Base-by-base conservation (phyloP, 2,797 vertebrate species). In the Rhinogobio ventralis region DNA sequence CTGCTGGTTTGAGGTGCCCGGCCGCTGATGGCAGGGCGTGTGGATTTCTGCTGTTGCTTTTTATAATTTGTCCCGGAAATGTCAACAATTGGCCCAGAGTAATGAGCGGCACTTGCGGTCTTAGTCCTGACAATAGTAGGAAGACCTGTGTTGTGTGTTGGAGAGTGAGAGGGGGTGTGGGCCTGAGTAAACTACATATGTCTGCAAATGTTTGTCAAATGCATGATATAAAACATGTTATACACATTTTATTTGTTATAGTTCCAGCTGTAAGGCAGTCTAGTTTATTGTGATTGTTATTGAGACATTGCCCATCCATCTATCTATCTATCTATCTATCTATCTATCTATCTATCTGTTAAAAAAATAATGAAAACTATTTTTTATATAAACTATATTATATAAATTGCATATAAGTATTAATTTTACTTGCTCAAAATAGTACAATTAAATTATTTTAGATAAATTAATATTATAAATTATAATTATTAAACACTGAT, bases 61-160 rank as follows among this genome's bases (percentile, higher is more conserved):
- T 97, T 97, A 98, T 98, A 99, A 97, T 98, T 94, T 97, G 95
- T 97, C 95, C 97, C 96, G 98, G 97, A 99, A 98, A 96, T 95
- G 93, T 96, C 95, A 95, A 98, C 97, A 98, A 98, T 99, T 93
- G 96, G 95, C 95, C 93, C 95, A 96, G 96, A 96, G 97, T 97
- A 97, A 98, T 96, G 96, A 97, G 96, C 96, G 95, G 95, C 95
- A 94, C 96, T 96, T 97, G 97, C 95, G 97, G 96, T 98, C 96
- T 97, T 92, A 51, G 90, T 81, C 93, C 92, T 96, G 96, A 99
- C 98, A 99, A 99, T 98, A 96, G 96, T 95, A 97, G 98, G 98
- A 99, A 99, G 96, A 96, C 92, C 94, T 95, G 91, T 95, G 95
- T 93, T 93, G 94, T 95, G 96, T 96, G 95, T 95, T 94, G 93